Base-by-base conservation (phyloP, 2,888 invertebrate genomes). In the Nephrocerus scutellatus region DNA sequence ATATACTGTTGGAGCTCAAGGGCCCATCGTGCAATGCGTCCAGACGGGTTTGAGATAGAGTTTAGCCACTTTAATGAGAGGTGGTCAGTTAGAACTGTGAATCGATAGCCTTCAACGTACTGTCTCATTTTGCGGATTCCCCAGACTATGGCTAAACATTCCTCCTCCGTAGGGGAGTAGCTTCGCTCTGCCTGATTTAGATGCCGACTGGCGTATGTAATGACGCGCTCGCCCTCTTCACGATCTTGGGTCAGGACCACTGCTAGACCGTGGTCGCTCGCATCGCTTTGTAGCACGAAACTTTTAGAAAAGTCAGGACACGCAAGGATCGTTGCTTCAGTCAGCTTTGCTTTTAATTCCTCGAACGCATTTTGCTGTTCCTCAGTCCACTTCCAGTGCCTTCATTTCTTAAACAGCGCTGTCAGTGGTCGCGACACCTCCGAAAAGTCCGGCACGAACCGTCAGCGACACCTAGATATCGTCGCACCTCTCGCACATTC, bases 81-180 rank as follows among this genome's bases (percentile, higher is more conserved):
- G 16, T 51, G 48, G 10, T 51, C 45, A 5, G 47, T 42, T 5
- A 48, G 38, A 1, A 47, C 40, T 1, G 21, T 28, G 16, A 41
- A 44, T 4, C 15, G 30, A 9, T 32, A 34, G 5, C 33, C 45
- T 22, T 45, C 42, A 5, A 45, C 21, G 29, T 48, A 48, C 0
- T 31, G 25, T 9, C 45, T n/a, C 26, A 48, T 18, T 12, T 49
- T 48, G 3, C 43, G 19, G 7, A 48, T 40, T 2, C 39, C 46
- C 41, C 39, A 48, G 1, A 45, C 12, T 2, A 43, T 39, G 2
- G 46, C 46, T 1, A 45, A 30, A 9, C 48, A 45, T 16, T 48
- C 47, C 16, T 47, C 35, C 12, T 46, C 43, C 2, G 44, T 45
- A 2, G 43, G 37, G 2, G 39, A 44, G 16, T 48, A 48, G 7